phyloP scores from a whole-genome alignment of 2,888 invertebrate species.

The Xylota segnis region DNA sequence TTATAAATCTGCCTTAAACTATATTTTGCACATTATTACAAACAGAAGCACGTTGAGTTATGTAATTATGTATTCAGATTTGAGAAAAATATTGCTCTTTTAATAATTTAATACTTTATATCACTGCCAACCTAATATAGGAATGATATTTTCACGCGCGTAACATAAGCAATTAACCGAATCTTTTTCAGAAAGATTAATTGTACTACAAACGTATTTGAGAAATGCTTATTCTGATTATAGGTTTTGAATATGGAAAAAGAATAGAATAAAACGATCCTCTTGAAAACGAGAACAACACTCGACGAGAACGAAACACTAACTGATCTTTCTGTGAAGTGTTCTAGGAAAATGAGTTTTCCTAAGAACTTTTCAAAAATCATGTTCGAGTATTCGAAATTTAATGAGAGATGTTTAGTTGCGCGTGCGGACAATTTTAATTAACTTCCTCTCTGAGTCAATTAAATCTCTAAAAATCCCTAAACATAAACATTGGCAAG shows the following conservation, averaged over 20 bases:
- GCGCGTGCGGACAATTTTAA: conserved; percentile 26
- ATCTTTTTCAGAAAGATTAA: conserved; percentile 14
- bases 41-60: conserved; percentile 35
- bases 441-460: conserved; percentile 35
- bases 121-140: conserved; percentile 31
- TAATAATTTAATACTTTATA: conserved; percentile 16
- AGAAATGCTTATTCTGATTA: conserved; percentile 42
- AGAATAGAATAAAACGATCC: conserved; percentile 62
- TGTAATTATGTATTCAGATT: conserved; percentile 36
- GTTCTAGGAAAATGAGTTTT: conserved; percentile 47
- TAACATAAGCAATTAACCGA: conserved; percentile 14
- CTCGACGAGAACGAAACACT: conserved; percentile 85
- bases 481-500: conserved; percentile 28
- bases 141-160: conserved; percentile 39
- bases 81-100: not conserved
- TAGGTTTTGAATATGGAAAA: conserved; percentile 48
- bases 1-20: not conserved
- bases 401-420: conserved; percentile 33
- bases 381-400: conserved; percentile 40
- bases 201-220: conserved; percentile 34
- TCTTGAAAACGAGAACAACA: conserved; percentile 83
- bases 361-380: conserved; percentile 30
- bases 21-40: not conserved
- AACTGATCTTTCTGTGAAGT: conserved; percentile 80
- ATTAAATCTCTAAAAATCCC: conserved; percentile 11